Evolutionary conservation across 2,113 vertebrate genomes (phyloP).

Genomic region (Andinoacara biseriatus): DNA sequence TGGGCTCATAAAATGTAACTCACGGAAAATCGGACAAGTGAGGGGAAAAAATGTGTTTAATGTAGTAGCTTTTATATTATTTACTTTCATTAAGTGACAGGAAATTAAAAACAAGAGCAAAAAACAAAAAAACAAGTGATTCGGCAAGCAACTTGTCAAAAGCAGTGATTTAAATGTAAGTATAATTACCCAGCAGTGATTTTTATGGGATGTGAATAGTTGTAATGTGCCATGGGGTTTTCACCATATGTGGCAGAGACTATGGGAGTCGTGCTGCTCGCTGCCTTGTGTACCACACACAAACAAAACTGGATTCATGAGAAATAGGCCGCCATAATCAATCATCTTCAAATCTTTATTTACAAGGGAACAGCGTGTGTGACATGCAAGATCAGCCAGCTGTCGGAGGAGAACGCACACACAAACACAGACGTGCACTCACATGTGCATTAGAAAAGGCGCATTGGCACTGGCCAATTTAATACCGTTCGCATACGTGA

Average conservation of each 20-base stretch:
- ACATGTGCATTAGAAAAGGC: not conserved
- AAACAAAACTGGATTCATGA: slow-evolving; percentile 60
- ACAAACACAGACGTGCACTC: not conserved
- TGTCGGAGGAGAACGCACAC: slow-evolving; percentile 37
- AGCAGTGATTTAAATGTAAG: slow-evolving; percentile 16
- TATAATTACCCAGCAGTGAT: slow-evolving; percentile 27
- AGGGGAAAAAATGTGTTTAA: not conserved
- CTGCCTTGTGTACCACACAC: slow-evolving; percentile 42
- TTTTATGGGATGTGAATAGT: slow-evolving; percentile 45
- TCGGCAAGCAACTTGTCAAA: not conserved
- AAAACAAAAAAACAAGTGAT: not conserved
- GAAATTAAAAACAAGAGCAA: not conserved
- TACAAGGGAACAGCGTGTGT: slow-evolving; percentile 49
- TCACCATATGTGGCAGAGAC: slow-evolving; percentile 51
- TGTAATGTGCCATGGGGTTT: slow-evolving; percentile 51
- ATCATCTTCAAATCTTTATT: slow-evolving; percentile 65
- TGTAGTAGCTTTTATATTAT: not conserved
- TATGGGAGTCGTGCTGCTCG: slow-evolving; percentile 12
- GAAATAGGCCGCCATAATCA: slow-evolving; percentile 62
- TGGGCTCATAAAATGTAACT: not conserved
- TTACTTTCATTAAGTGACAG: not conserved
- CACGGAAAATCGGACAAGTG: not conserved
- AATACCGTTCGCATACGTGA: not conserved
- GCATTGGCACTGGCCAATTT: not conserved
- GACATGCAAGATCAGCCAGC: slow-evolving; percentile 56